A percentile compares a stretch with the other conserved stretches of the same genome.
Evolutionary conservation across 2,113 vertebrate genomes (phyloP).

Genomic region (Garra rufa): DNA sequence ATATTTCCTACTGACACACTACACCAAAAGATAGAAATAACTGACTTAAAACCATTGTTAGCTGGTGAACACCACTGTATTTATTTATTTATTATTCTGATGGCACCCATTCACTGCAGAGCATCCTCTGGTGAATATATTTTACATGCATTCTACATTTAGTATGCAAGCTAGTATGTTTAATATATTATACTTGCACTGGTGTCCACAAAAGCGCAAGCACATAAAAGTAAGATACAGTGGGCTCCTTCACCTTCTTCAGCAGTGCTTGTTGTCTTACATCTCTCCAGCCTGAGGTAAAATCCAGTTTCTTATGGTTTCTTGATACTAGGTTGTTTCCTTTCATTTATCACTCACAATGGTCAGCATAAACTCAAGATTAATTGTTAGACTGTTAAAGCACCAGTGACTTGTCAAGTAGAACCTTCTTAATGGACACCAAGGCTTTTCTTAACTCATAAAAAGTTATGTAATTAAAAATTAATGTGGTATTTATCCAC

Average conservation of each 20-base stretch:
- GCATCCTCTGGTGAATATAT: too few species aligned
- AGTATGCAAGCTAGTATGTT: too few species aligned
- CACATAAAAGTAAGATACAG: background rate
- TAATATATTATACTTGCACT: too few species aligned
- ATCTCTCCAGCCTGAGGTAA: too few species aligned
- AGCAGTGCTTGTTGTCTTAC: background rate
- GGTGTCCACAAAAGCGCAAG: too few species aligned
- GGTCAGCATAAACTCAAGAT: conserved; percentile 30
- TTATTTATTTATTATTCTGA: too few species aligned
- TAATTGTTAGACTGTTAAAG: conserved; percentile 6
- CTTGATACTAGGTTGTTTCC: conserved; percentile 21
- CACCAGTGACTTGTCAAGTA: background rate
- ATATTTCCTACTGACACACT: too few species aligned
- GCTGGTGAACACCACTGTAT: too few species aligned
- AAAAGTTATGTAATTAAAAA: background rate
- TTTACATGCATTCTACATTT: too few species aligned
- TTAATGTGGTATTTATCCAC: background rate
- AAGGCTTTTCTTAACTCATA: background rate
- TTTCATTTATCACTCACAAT: conserved; percentile 24
- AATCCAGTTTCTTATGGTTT: conserved; percentile 34
- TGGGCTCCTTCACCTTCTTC: background rate
- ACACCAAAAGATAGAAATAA: too few species aligned
- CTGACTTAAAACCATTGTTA: too few species aligned
- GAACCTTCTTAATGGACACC: background rate
- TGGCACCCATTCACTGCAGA: too few species aligned